phyloP scores from a whole-genome alignment of 2,113 vertebrate species.

The Labeo catla region DNA sequence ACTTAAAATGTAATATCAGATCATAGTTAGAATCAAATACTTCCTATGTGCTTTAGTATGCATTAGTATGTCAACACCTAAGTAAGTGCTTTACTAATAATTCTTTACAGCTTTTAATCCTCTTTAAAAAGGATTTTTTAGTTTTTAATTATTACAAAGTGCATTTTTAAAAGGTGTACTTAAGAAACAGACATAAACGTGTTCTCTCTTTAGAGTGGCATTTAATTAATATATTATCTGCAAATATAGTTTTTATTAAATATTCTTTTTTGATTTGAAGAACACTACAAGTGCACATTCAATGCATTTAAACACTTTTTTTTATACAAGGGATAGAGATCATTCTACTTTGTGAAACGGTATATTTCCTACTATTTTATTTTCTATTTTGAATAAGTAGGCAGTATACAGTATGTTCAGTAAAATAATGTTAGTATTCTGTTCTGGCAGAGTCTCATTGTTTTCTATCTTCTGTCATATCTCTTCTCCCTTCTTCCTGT shows the following conservation, averaged over 20 bases:
- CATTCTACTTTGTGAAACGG: background rate
- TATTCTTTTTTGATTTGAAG: background rate
- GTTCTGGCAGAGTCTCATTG: background rate
- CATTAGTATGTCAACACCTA: background rate
- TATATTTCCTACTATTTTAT: background rate
- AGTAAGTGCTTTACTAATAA: background rate
- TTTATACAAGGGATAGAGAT: background rate
- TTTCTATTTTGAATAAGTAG: background rate
- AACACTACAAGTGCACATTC: background rate
- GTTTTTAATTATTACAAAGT: background rate
- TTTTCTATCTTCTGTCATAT: constrained; percentile 28
- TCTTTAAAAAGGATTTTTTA: background rate
- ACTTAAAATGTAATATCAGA: too few species aligned
- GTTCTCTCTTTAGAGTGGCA: background rate
- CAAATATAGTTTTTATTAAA: background rate
- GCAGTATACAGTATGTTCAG: background rate
- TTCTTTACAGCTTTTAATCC: too few species aligned
- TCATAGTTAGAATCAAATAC: background rate
- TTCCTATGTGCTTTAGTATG: background rate
- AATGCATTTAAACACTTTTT: background rate
- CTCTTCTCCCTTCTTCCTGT: constrained; percentile 49
- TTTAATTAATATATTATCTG: background rate
- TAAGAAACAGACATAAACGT: background rate
- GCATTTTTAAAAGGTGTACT: background rate
- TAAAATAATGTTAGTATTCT: constrained; percentile 12